A percentile compares a stretch with the other conserved stretches of the same genome.
Evolutionary conservation across 2,113 vertebrate species (phyloP).

Genomic region (Anguilla rostrata): DNA sequence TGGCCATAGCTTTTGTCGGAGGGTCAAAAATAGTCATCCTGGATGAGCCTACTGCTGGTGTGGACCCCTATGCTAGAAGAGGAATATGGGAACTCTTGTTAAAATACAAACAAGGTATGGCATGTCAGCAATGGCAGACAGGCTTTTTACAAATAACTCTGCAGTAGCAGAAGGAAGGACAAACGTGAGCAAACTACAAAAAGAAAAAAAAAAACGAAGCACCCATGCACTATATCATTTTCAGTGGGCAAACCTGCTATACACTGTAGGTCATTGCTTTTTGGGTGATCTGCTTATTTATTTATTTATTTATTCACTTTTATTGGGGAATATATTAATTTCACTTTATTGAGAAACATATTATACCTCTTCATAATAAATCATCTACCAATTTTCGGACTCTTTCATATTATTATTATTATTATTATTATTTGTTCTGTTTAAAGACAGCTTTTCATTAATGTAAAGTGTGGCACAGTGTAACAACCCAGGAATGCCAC

Average conservation of each 20-base stretch:
- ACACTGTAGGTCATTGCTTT: not conserved
- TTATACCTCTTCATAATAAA: not conserved
- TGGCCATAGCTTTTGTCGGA: slow-evolving; percentile 94
- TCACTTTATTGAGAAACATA: not conserved
- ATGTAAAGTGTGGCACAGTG: not conserved
- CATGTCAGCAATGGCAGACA: not conserved
- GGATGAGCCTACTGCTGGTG: slow-evolving; percentile 94
- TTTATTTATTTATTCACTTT: not conserved
- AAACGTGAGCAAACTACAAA: not conserved
- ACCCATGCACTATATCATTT: not conserved
- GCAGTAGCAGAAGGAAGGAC: not conserved
- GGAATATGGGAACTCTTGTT: slow-evolving; percentile 96
- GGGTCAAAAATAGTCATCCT: slow-evolving; percentile 94
- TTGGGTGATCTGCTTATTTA: not conserved
- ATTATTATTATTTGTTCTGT: not conserved
- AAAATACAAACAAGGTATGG: slow-evolving; percentile 89
- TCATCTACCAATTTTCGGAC: not conserved
- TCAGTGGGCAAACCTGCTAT: not conserved
- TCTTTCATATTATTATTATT: not conserved
- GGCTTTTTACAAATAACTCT: not conserved
- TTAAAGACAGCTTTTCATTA: not conserved
- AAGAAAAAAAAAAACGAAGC: not conserved
- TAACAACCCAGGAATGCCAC: not conserved
- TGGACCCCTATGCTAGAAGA: slow-evolving; percentile 94
- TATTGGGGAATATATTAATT: too few relatives aligned